Conservation (phyloP, 2,888 invertebrate genomes). For the Heteromurus nitidus region DNA sequence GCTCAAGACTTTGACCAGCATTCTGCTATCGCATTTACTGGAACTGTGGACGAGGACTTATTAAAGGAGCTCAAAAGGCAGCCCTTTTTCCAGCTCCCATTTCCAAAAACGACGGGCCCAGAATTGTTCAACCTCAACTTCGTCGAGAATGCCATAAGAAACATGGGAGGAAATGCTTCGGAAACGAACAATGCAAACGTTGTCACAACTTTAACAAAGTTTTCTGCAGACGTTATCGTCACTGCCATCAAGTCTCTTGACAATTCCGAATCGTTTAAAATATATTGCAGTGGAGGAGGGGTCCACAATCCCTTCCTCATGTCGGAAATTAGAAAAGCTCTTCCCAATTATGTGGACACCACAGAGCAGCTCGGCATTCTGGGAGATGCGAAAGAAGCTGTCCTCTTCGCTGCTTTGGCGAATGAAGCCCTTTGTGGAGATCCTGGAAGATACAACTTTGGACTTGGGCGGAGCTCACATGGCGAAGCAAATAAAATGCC, state of each 20-base stretch:
- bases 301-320: constrained; percentile 52
- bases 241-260: constrained; percentile 29
- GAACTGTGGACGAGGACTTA: constrained; percentile 40
- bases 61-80: constrained; percentile 42
- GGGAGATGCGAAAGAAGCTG: constrained; percentile 67
- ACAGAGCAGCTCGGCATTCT: constrained; percentile 52
- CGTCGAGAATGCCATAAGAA: constrained; percentile 7
- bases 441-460: not conserved
- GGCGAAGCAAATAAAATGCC: not conserved
- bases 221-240: constrained; percentile 60
- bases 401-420: constrained; percentile 64
- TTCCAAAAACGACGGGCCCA: constrained; percentile 66
- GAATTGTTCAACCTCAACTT: constrained; percentile 59
- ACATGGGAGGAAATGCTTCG: not conserved
- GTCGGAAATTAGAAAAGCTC: constrained; percentile 16
- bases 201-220: constrained; percentile 59
- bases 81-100: constrained; percentile 35
- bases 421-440: constrained; percentile 59
- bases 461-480: constrained; percentile 2
- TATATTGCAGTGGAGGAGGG: constrained; percentile 66
- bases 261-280: not conserved
- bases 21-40: constrained; percentile 51
- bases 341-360: constrained; percentile 24
- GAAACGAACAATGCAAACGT: constrained; percentile 29
- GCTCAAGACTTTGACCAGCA: constrained; percentile 42